Base-by-base conservation (phyloP, 2,797 vertebrate genomes). In the Sebastes minor region DNA sequence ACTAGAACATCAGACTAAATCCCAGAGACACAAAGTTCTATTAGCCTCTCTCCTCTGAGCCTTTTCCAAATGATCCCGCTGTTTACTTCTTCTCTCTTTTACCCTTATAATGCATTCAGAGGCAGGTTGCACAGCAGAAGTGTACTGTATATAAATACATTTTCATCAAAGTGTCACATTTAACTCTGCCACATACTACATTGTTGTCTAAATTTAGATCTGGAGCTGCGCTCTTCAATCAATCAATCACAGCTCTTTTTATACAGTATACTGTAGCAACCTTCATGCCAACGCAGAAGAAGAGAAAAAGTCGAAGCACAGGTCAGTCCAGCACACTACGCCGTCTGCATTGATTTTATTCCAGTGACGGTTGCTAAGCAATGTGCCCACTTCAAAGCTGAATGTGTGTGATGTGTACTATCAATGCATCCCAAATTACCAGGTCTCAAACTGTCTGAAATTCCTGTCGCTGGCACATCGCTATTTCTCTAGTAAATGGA, bases 401-500 rank as follows among this genome's bases (percentile, higher is more conserved):
- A 53, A 25, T 76, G 56, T 73, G 18, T 73, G 46, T 73, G 38
- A 66, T 66, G 63, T 74, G 59, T 18, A 30, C 4, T 49, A 69
- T 81, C 38, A 35, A 13, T 71, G 22, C 55, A 72, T 49, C 35
- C 6, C 2, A 71, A 71, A 80, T 66, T 28, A 22, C 14, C 70
- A 70, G 52, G n/a, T 77, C 9, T 69, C 25, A 30, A 35, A 59
- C 27, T 52, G 64, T 28, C 13, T 66, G 38, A 52, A 61, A 25
- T 18, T 32, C 9, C 55, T 63, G 22, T 25, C 56, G 14, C 46
- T 57, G 49, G 61, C 67, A 20, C 16, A 28, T 49, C 25, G 8
- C 32, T 65, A 23, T 70, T 70, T 76, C n/a, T 63, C n/a, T 22
- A 25, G 61, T 18, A 68, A 82, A 80, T 68, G 57, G 74, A 42